phyloP scores from a whole-genome alignment of 1,140 invertebrate genomes.

The Nylanderia fulva region DNA sequence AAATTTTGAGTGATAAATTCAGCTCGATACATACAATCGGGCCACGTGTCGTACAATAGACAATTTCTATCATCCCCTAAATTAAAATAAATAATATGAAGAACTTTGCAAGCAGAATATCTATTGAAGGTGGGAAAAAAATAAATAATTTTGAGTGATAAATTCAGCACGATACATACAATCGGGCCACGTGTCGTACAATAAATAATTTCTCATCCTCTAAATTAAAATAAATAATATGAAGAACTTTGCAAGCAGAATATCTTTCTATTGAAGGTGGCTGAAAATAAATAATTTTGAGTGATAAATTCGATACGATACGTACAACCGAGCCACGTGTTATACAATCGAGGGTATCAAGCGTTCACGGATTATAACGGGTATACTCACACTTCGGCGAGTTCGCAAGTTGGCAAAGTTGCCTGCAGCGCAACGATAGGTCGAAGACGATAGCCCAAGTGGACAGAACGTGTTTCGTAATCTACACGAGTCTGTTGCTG shows the following conservation, averaged over 20 bases:
- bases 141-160: no score
- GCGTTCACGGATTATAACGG: constrained; percentile 40
- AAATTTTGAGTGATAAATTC: no score
- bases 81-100: no score
- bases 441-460: constrained; percentile 46
- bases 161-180: no score
- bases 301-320: not conserved
- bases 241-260: not conserved
- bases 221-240: no score
- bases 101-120: no score
- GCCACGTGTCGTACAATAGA: no score
- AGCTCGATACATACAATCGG: no score
- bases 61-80: no score
- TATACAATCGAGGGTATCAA: not conserved
- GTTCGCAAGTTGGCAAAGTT: constrained; percentile 51
- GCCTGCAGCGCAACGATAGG: constrained; percentile 23
- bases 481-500: constrained; percentile 26
- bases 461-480: constrained; percentile 41
- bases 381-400: constrained; percentile 23
- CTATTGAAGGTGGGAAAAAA: no score
- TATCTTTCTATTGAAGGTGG: not conserved
- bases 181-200: no score
- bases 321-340: not conserved
- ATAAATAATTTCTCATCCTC: no score
- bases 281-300: not conserved